Evolutionary conservation across 2,888 invertebrate genomes (phyloP).

Genomic region (Meteorus colon): DNA sequence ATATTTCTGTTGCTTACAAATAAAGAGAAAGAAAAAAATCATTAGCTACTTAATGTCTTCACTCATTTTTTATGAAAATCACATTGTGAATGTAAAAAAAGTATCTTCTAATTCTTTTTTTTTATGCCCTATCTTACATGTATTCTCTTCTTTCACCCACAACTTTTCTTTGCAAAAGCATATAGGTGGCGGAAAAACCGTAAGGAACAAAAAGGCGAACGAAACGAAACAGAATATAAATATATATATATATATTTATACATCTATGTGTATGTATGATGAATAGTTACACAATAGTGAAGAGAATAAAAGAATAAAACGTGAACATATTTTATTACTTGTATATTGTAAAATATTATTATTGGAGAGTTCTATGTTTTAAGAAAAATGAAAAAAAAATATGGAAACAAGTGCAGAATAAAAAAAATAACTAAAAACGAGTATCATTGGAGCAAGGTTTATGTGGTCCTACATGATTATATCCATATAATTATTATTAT

Average conservation of each 20-base stretch:
- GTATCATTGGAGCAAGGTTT: slow-evolving; percentile 73
- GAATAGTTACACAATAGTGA: neutral
- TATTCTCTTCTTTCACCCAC: slow-evolving; percentile 40
- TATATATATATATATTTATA: slow-evolving; percentile 11
- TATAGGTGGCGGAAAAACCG: slow-evolving; percentile 69
- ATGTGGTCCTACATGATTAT: slow-evolving; percentile 71
- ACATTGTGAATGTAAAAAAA: slow-evolving; percentile 26
- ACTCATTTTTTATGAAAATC: slow-evolving; percentile 64
- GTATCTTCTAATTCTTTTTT: slow-evolving; percentile 57
- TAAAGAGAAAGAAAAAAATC: slow-evolving; percentile 57
- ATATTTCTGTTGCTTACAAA: slow-evolving; percentile 72
- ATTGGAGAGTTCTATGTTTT: slow-evolving; percentile 45
- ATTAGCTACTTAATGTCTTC: slow-evolving; percentile 71
- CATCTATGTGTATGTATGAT: slow-evolving; percentile 13
- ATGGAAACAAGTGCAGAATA: slow-evolving; percentile 58
- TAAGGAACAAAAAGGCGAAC: slow-evolving; percentile 53
- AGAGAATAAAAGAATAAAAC: slow-evolving; percentile 22
- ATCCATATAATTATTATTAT: slow-evolving; percentile 53
- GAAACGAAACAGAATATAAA: slow-evolving; percentile 66
- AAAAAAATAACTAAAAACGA: slow-evolving; percentile 56
- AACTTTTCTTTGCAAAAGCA: slow-evolving; percentile 51
- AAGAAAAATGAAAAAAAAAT: slow-evolving; percentile 33
- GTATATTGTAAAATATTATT: slow-evolving; percentile 66
- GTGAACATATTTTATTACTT: slow-evolving; percentile 64
- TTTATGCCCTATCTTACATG: slow-evolving; percentile 44